These are phyloP conservation scores for Phylloscopus trochilus DNA, from an alignment of 2,113 vertebrate genomes.

Conservation along the genomic window DNA sequence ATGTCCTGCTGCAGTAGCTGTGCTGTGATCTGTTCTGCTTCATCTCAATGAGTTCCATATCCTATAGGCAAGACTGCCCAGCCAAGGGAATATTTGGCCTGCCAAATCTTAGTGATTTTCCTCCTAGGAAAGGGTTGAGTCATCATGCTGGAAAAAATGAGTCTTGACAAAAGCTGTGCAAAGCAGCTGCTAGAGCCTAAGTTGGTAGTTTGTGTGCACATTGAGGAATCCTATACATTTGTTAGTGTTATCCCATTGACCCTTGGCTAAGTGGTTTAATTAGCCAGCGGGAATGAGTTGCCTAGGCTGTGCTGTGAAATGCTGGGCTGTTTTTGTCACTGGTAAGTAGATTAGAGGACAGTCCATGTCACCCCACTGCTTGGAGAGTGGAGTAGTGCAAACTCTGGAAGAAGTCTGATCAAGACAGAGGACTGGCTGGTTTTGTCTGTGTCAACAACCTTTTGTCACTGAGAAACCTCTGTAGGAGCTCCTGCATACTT, in stretches of 20 bases:
- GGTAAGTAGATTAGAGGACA: background rate
- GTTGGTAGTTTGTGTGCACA: background rate
- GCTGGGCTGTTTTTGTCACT: background rate
- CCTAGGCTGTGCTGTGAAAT: background rate
- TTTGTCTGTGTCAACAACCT: background rate
- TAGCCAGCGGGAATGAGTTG: background rate
- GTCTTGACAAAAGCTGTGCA: background rate
- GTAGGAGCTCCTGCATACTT: background rate
- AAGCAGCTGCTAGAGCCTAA: background rate
- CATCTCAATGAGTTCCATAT: background rate
- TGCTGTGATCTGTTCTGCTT: background rate
- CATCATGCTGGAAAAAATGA: background rate
- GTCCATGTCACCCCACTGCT: fast-evolving
- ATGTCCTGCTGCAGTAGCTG: background rate
- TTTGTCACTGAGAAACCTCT: background rate
- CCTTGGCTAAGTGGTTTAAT: background rate
- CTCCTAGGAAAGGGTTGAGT: background rate
- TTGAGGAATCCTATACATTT: background rate
- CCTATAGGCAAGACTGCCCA: background rate
- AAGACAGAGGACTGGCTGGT: background rate
- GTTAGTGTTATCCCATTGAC: background rate
- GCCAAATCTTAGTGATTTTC: background rate
- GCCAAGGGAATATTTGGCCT: background rate
- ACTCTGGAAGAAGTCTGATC: no score
- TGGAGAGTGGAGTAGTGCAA: background rate